Evolutionary conservation across 2,797 vertebrate genomes (phyloP), one percentile per base, ranked within the genome.

Genomic region (Triplophysa bombifrons): DNA sequence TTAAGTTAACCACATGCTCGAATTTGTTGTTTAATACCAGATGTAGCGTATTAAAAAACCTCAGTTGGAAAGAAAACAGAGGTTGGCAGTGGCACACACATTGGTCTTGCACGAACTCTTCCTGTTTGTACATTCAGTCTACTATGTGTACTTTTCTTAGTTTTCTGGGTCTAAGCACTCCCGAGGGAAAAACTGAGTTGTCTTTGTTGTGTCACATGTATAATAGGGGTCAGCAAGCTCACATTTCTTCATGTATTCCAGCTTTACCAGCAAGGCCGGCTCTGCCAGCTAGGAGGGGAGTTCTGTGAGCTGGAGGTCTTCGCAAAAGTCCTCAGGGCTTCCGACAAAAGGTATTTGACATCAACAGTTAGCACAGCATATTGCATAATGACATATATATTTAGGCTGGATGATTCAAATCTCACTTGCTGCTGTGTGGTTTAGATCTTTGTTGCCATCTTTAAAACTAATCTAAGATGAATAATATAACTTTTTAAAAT

Each of bases 301-400:
- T 99, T 99, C 88, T 99, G 98, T 91, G 98, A 99, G 89, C 93
- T 99, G 92, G 98, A 99, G 93, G 98, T 99, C 89, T 99, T 99
- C 91, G 97, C 97, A 74, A 99, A 99, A 94, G 98, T 99, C 74
- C 93, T 99, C 83, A 92, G 98, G 86, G 98, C 98, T 84, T 95
- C 98, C 90, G 98, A 99, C 92, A 99, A 99, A 96, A 96, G 98
- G 98, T 98, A 90, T 74, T 73, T 80, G 34, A 80, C 66, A 80
- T 72, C 46, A 17, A 51, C 48, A 50, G 60, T 46, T 69, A 13
- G 13, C 38, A 55, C 22, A 14, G 12, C 1, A 2, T 67, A 30
- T 51, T 72, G 25, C 14, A 19, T 25, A 50, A 64, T 76, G 19
- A 34, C 67, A 4, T 73, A 3, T 72, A 2, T 64, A 14, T 65